Evolutionary conservation across 2,113 vertebrate genomes (phyloP).

Genomic region (Hepsetus odoe): DNA sequence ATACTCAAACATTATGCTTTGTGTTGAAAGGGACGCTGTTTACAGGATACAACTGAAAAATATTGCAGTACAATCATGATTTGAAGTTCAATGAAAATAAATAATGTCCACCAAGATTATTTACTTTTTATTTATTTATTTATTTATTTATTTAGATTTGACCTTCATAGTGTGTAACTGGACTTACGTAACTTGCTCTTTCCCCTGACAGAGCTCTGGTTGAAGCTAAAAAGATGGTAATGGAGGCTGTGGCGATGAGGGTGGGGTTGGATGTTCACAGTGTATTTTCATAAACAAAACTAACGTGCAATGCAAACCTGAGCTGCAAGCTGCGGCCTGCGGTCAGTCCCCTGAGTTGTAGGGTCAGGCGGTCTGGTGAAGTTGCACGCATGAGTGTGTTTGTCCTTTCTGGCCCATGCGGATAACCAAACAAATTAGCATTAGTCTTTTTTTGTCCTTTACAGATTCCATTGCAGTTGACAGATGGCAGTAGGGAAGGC

Average conservation of each 20-base stretch:
- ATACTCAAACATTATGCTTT: no score
- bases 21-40: no score
- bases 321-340: conserved; percentile 36
- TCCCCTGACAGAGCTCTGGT: no score
- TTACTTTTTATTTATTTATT: no score
- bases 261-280: conserved; percentile 35
- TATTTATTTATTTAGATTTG: no score
- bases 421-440: conserved; percentile 55
- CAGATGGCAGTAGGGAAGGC: conserved; percentile 70
- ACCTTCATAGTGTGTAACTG: no score
- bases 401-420: conserved; percentile 41
- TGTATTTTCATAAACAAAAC: conserved; percentile 48
- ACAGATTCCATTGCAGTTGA: conserved; percentile 63
- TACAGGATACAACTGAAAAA: no score
- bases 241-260: conserved; percentile 31
- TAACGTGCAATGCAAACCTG: conserved; percentile 38
- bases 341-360: conserved; percentile 32
- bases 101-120: no score
- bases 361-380: conserved; percentile 31
- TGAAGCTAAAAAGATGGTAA: conserved; percentile 18
- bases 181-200: no score
- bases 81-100: no score
- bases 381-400: conserved; percentile 32
- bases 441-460: conserved; percentile 56
- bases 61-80: no score